phyloP scores from a whole-genome alignment of 2,113 vertebrate genomes.

The Pteropus alecto region DNA sequence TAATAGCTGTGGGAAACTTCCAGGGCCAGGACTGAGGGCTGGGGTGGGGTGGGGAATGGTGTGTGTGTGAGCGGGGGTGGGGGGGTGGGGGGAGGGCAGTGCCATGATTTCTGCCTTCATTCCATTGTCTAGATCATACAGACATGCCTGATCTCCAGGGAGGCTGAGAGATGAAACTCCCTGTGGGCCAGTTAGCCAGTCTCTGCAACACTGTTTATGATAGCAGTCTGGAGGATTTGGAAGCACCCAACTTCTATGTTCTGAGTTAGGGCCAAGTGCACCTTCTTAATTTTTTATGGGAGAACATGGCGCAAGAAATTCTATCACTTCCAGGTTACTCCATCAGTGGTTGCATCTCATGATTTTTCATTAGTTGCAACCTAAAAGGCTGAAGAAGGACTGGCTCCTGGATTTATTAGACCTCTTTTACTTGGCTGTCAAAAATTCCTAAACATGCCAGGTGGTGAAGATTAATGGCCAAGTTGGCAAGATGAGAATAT shows the following conservation, averaged over 20 bases:
- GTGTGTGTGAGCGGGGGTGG: too few species aligned
- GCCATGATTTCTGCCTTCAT: background rate
- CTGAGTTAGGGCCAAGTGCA: background rate
- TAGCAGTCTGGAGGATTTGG: background rate
- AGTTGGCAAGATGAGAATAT: conserved; percentile 59
- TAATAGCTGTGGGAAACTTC: background rate
- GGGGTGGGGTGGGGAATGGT: too few species aligned
- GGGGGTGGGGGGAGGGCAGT: too few species aligned
- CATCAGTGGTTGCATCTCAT: too few species aligned
- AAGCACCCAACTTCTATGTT: background rate
- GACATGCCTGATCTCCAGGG: background rate
- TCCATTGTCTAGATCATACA: background rate
- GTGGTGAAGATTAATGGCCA: conserved; percentile 58
- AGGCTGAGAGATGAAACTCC: background rate
- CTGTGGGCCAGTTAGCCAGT: background rate
- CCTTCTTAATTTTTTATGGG: background rate
- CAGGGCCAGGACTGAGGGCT: background rate
- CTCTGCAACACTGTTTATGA: background rate
- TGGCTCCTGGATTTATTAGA: background rate
- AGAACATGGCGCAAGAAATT: background rate
- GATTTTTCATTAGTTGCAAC: conserved; percentile 5
- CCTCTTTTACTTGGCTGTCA: conserved; percentile 28
- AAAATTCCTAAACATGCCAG: conserved; percentile 47
- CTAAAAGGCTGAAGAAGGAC: background rate
- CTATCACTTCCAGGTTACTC: background rate